These are phyloP conservation scores for Lates japonicus DNA, from an alignment of 2,797 vertebrate species.

Conservation along the genomic window DNA sequence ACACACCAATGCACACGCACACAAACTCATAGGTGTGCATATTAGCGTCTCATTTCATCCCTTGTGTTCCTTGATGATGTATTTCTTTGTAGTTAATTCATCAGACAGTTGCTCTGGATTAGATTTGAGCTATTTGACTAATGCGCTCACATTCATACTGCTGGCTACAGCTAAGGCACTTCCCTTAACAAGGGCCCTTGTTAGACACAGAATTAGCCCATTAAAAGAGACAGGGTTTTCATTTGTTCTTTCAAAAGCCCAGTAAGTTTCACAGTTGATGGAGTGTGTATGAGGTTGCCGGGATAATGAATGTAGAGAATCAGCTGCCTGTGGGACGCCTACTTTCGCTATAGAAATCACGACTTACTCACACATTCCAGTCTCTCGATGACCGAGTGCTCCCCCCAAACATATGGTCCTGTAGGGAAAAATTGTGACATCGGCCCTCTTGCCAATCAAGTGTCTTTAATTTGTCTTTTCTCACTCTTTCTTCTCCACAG, in stretches of 20 bases:
- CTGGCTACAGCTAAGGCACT: constrained; percentile 53
- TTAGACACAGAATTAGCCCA: constrained; percentile 75
- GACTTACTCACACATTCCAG: constrained; percentile 85
- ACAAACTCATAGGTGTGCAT: constrained; percentile 38
- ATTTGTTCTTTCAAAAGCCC: constrained; percentile 75
- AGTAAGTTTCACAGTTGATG: constrained; percentile 73
- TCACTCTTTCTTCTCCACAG: constrained; percentile 68
- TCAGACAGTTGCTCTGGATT: constrained; percentile 53
- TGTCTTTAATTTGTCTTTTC: constrained; percentile 81
- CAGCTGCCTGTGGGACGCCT: constrained; percentile 77
- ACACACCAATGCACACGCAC: constrained; percentile 15
- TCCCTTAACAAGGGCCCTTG: constrained; percentile 69
- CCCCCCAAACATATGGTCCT: constrained; percentile 81
- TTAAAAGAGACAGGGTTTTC: constrained; percentile 72
- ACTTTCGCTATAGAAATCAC: constrained; percentile 79
- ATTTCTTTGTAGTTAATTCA: constrained; percentile 58
- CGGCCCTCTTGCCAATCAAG: constrained; percentile 82
- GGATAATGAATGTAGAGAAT: constrained; percentile 78
- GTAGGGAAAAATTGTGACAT: constrained; percentile 84
- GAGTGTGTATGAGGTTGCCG: constrained; percentile 63
- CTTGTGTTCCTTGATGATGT: constrained; percentile 48
- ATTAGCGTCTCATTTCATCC: constrained; percentile 34
- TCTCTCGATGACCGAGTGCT: constrained; percentile 80
- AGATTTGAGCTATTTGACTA: constrained; percentile 72
- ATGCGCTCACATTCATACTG: constrained; percentile 59